phyloP scores from a whole-genome alignment of 2,888 invertebrate genomes.

The Melieria omissa region DNA sequence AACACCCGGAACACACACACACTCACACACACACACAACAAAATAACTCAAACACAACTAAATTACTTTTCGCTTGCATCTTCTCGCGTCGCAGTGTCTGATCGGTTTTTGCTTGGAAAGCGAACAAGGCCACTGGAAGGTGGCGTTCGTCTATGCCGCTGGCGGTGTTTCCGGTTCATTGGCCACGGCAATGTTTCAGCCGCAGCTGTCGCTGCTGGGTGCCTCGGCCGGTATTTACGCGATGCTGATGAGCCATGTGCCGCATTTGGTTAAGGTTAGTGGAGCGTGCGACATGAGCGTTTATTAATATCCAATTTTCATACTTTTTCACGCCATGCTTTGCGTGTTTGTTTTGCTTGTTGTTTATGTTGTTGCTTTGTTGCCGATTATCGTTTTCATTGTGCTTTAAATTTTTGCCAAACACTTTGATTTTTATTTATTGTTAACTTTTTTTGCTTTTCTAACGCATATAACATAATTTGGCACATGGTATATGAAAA shows the following conservation, averaged over 20 bases:
- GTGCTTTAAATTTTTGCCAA: not conserved
- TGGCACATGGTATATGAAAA: not conserved
- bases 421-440: not conserved
- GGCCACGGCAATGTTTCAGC: slow-evolving; percentile 80
- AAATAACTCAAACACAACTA: not conserved
- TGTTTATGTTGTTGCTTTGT: not conserved
- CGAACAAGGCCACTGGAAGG: slow-evolving; percentile 81
- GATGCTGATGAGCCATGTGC: slow-evolving; percentile 85
- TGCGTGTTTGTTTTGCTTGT: not conserved
- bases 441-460: too few relatives aligned
- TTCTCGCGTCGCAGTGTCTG: slow-evolving; percentile 46
- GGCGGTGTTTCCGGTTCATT: slow-evolving; percentile 83
- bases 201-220: slow-evolving; percentile 81
- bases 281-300: not conserved
- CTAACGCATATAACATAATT: too few relatives aligned
- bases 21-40: not conserved
- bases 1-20: too few relatives aligned
- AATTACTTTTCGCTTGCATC: not conserved
- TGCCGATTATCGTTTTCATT: not conserved
- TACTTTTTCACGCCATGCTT: not conserved
- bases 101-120: slow-evolving; percentile 70
- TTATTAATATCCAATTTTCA: not conserved
- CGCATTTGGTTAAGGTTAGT: slow-evolving; percentile 80
- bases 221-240: slow-evolving; percentile 93
- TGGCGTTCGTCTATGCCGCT: slow-evolving; percentile 77